Conservation (phyloP, 2,113 vertebrate genomes). For the Camelus dromedarius region DNA sequence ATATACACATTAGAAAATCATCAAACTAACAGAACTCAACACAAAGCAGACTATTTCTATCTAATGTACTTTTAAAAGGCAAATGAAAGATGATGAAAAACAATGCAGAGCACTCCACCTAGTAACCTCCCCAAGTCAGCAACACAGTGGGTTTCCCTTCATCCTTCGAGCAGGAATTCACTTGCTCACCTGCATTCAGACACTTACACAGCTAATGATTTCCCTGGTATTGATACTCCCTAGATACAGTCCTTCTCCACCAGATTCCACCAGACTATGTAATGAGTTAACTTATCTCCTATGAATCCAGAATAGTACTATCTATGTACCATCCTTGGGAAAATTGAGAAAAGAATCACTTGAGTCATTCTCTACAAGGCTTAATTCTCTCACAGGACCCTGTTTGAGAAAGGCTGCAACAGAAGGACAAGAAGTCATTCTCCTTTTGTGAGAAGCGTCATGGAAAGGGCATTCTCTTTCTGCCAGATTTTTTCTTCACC, state of each 20-base stretch:
- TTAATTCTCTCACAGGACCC: background rate
- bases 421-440: background rate
- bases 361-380: background rate
- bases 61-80: conserved; percentile 12
- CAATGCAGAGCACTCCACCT: background rate
- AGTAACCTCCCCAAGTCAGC: background rate
- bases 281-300: background rate
- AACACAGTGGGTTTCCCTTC: background rate
- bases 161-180: background rate
- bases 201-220: background rate
- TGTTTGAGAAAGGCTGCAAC: background rate
- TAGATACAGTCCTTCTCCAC: background rate
- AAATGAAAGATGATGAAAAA: conserved; percentile 4
- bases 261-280: background rate
- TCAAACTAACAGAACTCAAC: conserved; percentile 4
- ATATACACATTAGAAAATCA: background rate
- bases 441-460: background rate
- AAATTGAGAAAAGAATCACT: background rate
- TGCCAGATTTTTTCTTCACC: conserved; percentile 1
- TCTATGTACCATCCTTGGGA: background rate
- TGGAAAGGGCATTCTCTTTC: background rate
- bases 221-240: background rate
- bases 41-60: background rate
- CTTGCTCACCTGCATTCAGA: conserved; percentile 45
- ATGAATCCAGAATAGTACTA: background rate